Base-by-base conservation (phyloP, 2,888 invertebrate genomes). In the Papilio gigon region DNA sequence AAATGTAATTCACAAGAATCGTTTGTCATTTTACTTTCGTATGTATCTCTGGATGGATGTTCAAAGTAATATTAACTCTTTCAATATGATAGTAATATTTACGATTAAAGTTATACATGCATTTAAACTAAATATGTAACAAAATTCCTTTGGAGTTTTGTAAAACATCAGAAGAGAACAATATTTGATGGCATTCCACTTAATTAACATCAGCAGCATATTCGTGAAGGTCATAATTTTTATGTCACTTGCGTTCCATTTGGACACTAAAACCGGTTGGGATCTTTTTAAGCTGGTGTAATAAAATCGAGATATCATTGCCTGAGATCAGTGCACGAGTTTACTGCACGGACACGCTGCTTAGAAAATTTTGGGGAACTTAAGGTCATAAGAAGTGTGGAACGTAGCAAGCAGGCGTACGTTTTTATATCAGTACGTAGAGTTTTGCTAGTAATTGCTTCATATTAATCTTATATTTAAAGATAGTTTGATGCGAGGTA, bases 261-360 rank as follows among this genome's bases (percentile, higher is more conserved):
- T 89, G 84, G 84, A 88, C 85, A 86, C 80, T 74, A 75, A 89
- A 90, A 90, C 89, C 89, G 90, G 90, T 86, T 77, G 81, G 84
- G 84, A 87, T 77, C 83, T 87, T 87, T 89, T 89, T 83, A 82
- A 84, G 86, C 80, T 84, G 85, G 84, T 84, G 87, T 88, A 88
- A 89, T 90, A 90, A 90, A 90, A 90, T 89, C 89, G 85, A 84
- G 88, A 89, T 90, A 90, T 89, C 89, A 77, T 79, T 81, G 83
- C 75, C 76, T 77, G 84, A 83, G 85, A 89, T 89, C 88, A 75
- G 79, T 80, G 81, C 82, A 83, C 81, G 82, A 80, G 82, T 77
- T 56, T 30, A 75, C 72, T 77, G 72, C 42, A 76, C 69, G 63
- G 68, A 68, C 69, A 71, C 47, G 63, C 65, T 66, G 75, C 73